Evolutionary conservation across 2,888 invertebrate genomes (phyloP).

Genomic region (Plusia festucae): DNA sequence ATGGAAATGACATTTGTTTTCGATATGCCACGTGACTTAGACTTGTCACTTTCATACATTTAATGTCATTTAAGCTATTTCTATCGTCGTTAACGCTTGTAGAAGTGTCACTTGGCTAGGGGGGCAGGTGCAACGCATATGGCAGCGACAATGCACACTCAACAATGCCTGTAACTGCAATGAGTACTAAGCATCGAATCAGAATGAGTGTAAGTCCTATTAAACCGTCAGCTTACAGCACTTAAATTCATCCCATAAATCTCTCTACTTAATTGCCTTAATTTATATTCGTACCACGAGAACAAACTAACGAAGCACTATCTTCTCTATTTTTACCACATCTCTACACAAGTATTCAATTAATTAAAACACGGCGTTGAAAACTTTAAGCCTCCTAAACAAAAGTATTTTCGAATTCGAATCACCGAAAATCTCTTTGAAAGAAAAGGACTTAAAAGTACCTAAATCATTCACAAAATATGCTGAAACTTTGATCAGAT

Average conservation of each 20-base stretch:
- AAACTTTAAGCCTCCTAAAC: not conserved
- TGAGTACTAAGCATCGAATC: not conserved
- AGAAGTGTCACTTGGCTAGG: too few relatives aligned
- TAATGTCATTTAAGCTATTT: too few relatives aligned
- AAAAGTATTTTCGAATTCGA: not conserved
- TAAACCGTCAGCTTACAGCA: not conserved
- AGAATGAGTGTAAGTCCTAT: not conserved
- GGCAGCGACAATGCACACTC: not conserved
- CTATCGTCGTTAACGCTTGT: too few relatives aligned
- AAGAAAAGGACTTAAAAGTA: constrained; percentile 29
- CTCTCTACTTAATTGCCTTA: not conserved
- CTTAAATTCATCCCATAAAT: not conserved
- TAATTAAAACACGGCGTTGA: not conserved
- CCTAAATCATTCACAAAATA: constrained; percentile 38
- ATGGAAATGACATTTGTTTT: too few relatives aligned
- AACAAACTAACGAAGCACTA: not conserved
- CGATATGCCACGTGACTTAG: too few relatives aligned
- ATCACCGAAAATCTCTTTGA: not conserved
- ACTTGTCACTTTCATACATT: too few relatives aligned
- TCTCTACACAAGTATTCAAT: constrained; percentile 1
- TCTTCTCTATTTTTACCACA: constrained; percentile 1
- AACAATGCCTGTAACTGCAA: not conserved
- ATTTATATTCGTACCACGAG: constrained; percentile 6
- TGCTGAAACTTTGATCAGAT: constrained; percentile 50
- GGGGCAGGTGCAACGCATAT: not conserved